Base-by-base conservation (phyloP, 1,140 invertebrate species). In the Belonocnema kinseyi region DNA sequence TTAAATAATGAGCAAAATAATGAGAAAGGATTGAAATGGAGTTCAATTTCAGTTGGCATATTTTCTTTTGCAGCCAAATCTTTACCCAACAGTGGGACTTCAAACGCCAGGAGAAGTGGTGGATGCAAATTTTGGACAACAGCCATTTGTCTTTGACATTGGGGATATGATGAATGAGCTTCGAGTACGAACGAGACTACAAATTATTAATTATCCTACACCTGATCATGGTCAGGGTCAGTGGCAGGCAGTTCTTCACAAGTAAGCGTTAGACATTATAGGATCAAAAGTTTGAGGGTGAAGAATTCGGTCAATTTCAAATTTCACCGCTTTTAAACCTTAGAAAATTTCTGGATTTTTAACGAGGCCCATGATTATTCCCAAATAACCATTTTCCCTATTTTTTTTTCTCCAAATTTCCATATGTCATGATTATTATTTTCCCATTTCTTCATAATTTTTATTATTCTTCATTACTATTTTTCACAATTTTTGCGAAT, bases 41-140 rank as follows among this genome's bases (percentile, higher is more conserved):
- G 72, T 73, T 73, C 61, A 51, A 16, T 51, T 72, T 16, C 50
- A 72, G 40, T 1, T 13, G 40, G n/a, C 50, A 16, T 72, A 19
- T 76, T 75, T 46, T 76, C 66, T 82, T 87, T 93, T 93, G 17
- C 92, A 99, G 97, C 94, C 96, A 77, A 98, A 99, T 92, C 92
- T 99, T 54, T 99, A 99, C 92, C 99, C 99, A 17, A 99, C 98
- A 3, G 98, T 99, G 77, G 99, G 99, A 19, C 93, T 99, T 66
- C 99, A 99, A 93, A 99, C 98, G 61, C 97, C 98, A 0, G 98
- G 98, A 58, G 98, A 99, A 92, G 96, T 99, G 50, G 97, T 99
- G 13, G 98, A 99, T 91, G 98, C 98, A 3, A 99, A 99, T 93
- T 99, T 99, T 91, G 99, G 99, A 0, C 98, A 99, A 89, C 94